A percentile compares a stretch with the other conserved stretches of the same genome.
Evolutionary conservation across 1,140 invertebrate genomes (phyloP).

Genomic region (Macrotrachela quadricornifera): DNA sequence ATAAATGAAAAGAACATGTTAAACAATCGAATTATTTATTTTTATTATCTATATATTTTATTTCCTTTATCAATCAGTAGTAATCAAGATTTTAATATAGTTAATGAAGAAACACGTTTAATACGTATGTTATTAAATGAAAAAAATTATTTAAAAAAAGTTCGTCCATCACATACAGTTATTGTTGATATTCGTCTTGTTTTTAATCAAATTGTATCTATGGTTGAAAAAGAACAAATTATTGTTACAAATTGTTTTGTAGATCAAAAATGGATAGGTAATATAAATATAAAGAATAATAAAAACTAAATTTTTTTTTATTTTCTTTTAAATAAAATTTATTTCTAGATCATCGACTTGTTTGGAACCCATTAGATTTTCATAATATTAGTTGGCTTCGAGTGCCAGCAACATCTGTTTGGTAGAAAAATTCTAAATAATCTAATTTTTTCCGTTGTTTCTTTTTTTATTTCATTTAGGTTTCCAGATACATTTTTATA

Average conservation of each 20-base stretch:
- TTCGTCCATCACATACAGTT: constrained; percentile 3
- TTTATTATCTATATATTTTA: too few relatives aligned
- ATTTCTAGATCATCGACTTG: neutral
- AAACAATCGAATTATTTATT: too few relatives aligned
- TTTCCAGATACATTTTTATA: neutral
- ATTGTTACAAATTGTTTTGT: neutral
- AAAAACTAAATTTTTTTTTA: neutral
- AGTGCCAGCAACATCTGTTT: neutral
- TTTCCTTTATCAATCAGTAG: too few relatives aligned
- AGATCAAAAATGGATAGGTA: neutral
- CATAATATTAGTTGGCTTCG: neutral
- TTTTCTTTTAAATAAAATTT: too few relatives aligned
- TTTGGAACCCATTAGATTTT: neutral
- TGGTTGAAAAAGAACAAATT: neutral
- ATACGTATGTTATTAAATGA: too few relatives aligned
- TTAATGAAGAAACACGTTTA: too few relatives aligned
- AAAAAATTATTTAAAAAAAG: constrained; percentile 6
- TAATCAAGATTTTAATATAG: too few relatives aligned
- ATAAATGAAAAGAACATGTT: too few relatives aligned
- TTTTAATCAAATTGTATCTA: neutral
- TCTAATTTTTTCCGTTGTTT: neutral
- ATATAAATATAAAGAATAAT: neutral
- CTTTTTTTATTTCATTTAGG: neutral
- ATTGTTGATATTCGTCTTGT: constrained; percentile 2
- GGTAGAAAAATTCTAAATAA: neutral